Percentiles rank a stretch among this genome's conserved stretches.
Conservation (phyloP, 2,113 vertebrate genomes). For the Dolichotis patagonum region DNA sequence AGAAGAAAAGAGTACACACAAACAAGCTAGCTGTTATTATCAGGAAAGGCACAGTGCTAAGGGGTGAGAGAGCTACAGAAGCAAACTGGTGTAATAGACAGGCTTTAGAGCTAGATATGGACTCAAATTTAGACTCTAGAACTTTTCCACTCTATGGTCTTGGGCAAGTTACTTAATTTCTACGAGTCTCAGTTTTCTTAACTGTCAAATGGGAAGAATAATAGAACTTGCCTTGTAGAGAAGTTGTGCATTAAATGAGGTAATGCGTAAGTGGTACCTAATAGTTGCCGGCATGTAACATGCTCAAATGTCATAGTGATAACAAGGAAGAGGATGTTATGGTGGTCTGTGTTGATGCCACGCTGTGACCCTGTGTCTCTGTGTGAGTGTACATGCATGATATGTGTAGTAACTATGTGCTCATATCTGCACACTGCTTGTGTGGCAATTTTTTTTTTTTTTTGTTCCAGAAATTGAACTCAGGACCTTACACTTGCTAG, state of each 20-base stretch:
- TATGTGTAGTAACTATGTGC: background rate
- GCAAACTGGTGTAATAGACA: background rate
- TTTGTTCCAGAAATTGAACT: too few relatives aligned
- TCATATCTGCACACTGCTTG: background rate
- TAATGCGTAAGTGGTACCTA: background rate
- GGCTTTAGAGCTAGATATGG: background rate
- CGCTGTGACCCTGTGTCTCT: background rate
- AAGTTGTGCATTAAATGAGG: constrained; percentile 46
- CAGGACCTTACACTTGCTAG: too few relatives aligned
- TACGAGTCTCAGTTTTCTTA: constrained; percentile 23
- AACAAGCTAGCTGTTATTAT: background rate
- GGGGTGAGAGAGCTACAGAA: background rate
- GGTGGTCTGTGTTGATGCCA: background rate
- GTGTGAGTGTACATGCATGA: background rate
- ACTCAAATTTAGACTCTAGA: constrained; percentile 2
- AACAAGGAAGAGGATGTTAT: background rate
- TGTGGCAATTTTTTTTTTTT: background rate
- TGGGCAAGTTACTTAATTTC: background rate
- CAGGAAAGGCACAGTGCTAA: background rate
- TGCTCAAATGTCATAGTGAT: background rate
- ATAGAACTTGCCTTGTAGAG: background rate
- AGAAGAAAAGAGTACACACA: background rate
- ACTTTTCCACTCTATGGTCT: background rate
- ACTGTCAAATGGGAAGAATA: constrained; percentile 31
- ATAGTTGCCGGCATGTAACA: background rate